Evolutionary conservation across 2,797 vertebrate genomes (phyloP), one percentile per base, ranked within the genome.

Genomic region (Geotrypetes seraphini): DNA sequence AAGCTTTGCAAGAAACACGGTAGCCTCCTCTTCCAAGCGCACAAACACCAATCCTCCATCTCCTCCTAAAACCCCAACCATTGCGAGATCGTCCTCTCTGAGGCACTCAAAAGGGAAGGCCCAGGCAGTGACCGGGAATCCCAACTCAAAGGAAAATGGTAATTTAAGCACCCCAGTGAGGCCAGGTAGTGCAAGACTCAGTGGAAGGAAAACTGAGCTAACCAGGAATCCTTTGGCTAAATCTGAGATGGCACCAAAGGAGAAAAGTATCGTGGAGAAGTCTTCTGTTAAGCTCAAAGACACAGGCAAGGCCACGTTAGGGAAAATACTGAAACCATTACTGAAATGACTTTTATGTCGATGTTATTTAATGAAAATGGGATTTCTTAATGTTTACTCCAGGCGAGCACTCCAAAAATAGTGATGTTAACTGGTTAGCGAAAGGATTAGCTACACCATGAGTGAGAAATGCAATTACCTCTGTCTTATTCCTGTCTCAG

Each of bases 1-100:
- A 10, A 78, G 68, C 63, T 99, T 97, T 27, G 92, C 93, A 1
- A 84, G 94, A 12, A 96, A 87, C 64, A 99, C 96, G 0, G 81
- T 97, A 12, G 79, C 96, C 24, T 99, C 86, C 5, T 79, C 88
- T 5, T 93, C 89, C 23, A 81, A 93, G 56, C 82, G 43, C 24
- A 53, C 74, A 42, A 89, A 78, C 45, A 83, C 84, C 5, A 94
- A 94, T 31, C 58, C 77, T 3, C 43, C 82, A 7, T 78, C 73
- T 0, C 70, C 62, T 0, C 68, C 84, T 18, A 87, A 50, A 47
- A 73, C 71, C 37, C 66, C 86, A 2, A 51, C 72, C 19, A 36
- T 85, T 19, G 77, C 68, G 1, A 80, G 85, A 23, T 79, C 81
- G 2, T 43, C 69, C 26, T 84, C 87, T 2, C 71, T 76, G 29